Base-by-base conservation (phyloP, 2,888 invertebrate genomes). In the Salticus scenicus region DNA sequence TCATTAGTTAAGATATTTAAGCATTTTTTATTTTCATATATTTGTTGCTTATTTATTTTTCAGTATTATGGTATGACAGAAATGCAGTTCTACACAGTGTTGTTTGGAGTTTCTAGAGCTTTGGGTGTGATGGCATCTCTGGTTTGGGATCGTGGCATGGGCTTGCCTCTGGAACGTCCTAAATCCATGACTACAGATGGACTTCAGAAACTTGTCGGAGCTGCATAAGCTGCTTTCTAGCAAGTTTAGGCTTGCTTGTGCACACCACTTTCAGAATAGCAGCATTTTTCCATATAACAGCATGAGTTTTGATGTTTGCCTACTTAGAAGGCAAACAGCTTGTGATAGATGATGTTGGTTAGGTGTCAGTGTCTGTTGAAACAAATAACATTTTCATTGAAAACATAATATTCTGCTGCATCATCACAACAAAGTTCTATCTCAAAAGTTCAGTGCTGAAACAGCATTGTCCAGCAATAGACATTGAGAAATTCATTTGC, bases 1-100 rank as follows among this genome's bases (percentile, higher is more conserved):
- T n/a, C n/a, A n/a, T n/a, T n/a, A n/a, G n/a, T n/a, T n/a, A n/a
- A n/a, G n/a, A n/a, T n/a, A n/a, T n/a, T n/a, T n/a, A n/a, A n/a
- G n/a, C n/a, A n/a, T n/a, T n/a, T n/a, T n/a, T n/a, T n/a, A n/a
- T n/a, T n/a, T n/a, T n/a, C n/a, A n/a, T n/a, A n/a, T n/a, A n/a
- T n/a, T n/a, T n/a, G 47, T 47, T 47, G 7, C 17, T 47, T 14
- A 5, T 24, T 57, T 57, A 24, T 57, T 12, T 57, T 24, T 30
- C 57, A 89, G 88, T 89, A 89, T 74, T 89, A 88, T 69, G 96
- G 96, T 83, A 93, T 97, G 93, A 96, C 94, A 90, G 97, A 97
- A 93, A 97, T 96, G 96, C 95, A 94, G 92, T 97, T 95, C 93
- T 97, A 97, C 94, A 97, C 97, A 27, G 97, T 97, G 41, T 93